phyloP scores from a whole-genome alignment of 2,888 invertebrate species.

The Ypsolopha sequella region DNA sequence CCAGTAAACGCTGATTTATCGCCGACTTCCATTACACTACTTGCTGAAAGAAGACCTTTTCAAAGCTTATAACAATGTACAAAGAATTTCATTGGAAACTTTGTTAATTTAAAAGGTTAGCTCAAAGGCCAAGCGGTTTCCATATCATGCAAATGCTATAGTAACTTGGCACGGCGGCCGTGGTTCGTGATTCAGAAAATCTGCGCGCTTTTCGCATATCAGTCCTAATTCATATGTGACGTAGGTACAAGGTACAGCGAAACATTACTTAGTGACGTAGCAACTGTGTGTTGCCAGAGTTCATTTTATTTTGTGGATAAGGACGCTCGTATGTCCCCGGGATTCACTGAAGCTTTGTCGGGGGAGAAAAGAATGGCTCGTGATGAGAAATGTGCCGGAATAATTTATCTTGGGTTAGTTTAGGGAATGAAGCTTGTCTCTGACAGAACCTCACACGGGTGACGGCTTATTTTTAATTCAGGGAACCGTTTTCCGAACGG shows the following conservation, averaged over 20 bases:
- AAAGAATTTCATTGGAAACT: not conserved
- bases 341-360: constrained; percentile 54
- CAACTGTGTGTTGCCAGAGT: constrained; percentile 31
- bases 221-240: constrained; percentile 51
- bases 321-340: constrained; percentile 47
- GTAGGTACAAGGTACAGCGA: constrained; percentile 20
- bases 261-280: constrained; percentile 33
- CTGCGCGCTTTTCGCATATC: constrained; percentile 56
- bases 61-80: not conserved
- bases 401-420: constrained; percentile 61
- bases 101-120: not conserved
- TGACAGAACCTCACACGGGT: constrained; percentile 33
- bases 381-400: constrained; percentile 59
- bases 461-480: constrained; percentile 53
- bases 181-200: constrained; percentile 52
- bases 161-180: constrained; percentile 54
- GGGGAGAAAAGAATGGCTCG: constrained; percentile 51
- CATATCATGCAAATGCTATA: constrained; percentile 54
- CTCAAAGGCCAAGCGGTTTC: not conserved
- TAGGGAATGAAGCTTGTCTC: constrained; percentile 46
- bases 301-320: constrained; percentile 56
- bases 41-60: not conserved
- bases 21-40: constrained; percentile 9
- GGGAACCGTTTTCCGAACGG: constrained; percentile 41
- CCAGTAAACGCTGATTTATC: constrained; percentile 58